These are phyloP conservation scores for Ditylenchus dipsaci DNA, from an alignment of 1,140 invertebrate species.

Conservation along the genomic window DNA sequence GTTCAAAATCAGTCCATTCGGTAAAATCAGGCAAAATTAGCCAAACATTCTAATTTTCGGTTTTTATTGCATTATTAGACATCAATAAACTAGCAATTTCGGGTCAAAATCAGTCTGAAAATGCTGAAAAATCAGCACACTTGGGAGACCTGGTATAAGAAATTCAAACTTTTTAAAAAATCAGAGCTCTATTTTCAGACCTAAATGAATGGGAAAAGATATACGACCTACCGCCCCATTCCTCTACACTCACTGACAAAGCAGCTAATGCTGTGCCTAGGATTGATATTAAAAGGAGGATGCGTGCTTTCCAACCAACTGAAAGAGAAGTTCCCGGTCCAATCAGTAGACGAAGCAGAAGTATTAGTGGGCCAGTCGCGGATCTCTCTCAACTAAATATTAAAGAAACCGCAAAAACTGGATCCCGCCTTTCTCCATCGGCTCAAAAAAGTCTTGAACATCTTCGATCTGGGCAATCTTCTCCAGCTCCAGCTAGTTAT, in stretches of 20 bases:
- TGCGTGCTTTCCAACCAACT: conserved; percentile 32
- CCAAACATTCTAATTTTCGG: too few species aligned
- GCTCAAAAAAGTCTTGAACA: conserved; percentile 39
- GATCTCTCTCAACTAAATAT: not conserved
- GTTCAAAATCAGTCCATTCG: too few species aligned
- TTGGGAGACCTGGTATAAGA: too few species aligned
- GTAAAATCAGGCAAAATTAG: too few species aligned
- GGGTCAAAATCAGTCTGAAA: too few species aligned
- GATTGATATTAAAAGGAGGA: conserved; percentile 46
- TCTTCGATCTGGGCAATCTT: conserved; percentile 38
- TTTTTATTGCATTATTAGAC: too few species aligned
- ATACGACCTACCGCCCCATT: conserved; percentile 6
- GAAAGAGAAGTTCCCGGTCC: too few species aligned
- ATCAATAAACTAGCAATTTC: too few species aligned
- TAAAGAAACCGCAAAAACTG: not conserved
- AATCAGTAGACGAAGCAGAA: conserved; percentile 5
- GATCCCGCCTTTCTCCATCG: conserved; percentile 11
- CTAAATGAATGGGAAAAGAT: not conserved
- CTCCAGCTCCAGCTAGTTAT: conserved; percentile 53
- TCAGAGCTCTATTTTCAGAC: too few species aligned
- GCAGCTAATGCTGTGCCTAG: conserved; percentile 19
- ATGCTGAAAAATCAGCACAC: too few species aligned
- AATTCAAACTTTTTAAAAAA: too few species aligned
- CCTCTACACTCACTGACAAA: conserved; percentile 9
- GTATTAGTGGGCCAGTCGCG: not conserved